Base-by-base conservation (phyloP, 2,797 vertebrate genomes). In the Sebastes hubbsi region DNA sequence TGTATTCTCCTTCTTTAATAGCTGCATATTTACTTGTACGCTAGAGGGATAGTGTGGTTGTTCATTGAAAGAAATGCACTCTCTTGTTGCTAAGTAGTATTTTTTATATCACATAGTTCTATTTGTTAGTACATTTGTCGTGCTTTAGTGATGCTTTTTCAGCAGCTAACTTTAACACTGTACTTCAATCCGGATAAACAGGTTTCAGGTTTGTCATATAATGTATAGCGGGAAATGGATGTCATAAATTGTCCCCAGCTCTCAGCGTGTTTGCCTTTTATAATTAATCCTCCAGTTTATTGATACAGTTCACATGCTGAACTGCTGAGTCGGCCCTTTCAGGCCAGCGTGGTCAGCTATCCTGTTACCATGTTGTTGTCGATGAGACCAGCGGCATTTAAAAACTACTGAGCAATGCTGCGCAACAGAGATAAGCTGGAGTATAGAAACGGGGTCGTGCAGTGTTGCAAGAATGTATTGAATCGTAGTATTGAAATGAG, bases 281-380 rank as follows among this genome's bases (percentile, higher is more conserved):
- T 81, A 84, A 89, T 86, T 87, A 80, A 89, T 89, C 77, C 68
- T 73, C 65, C 13, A 6, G 58, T 79, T 90, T 88, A 87, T 88
- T 91, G 84, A 88, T 84, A 89, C 73, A 20, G 70, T 85, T 91
- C 74, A 78, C 85, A 79, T 65, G 72, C 75, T 66, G 55, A 78
- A 79, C 56, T 42, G 90, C 89, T 84, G 83, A 89, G 56, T 88
- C 63, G 3, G 80, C 61, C 4, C 0, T 11, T 68, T 67, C 55
- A 2, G 46, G 4, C 66, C 69, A 64, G 88, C 79, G 1, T 13
- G 70, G 77, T 87, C 88, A 89, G 82, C 83, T 76, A 6, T 79
- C 63, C 82, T 72, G 63, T 24, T 86, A 55, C 75, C 73, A 55
- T 60, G 87, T 74, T 66, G 75, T 75, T 80, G 64, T 52, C 20